A percentile compares a stretch with the other conserved stretches of the same genome.
Conservation (phyloP, 2,113 vertebrate genomes). For the Dromaius novaehollandiae region DNA sequence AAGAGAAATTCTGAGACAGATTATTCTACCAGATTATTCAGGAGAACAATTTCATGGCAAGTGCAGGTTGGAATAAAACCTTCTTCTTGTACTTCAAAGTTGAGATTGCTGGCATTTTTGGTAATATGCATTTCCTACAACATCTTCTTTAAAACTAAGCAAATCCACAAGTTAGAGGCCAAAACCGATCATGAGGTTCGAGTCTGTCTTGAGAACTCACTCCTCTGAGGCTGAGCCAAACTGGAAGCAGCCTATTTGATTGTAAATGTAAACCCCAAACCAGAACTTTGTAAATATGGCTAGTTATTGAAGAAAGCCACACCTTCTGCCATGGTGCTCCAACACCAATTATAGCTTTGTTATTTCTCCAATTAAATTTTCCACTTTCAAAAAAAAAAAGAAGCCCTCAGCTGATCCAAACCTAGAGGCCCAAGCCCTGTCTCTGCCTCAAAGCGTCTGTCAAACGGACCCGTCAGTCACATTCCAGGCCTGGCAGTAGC, state of each 20-base stretch:
- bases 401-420: background rate
- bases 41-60: background rate
- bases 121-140: rapidly evolving
- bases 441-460: background rate
- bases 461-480: background rate
- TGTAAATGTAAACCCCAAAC: background rate
- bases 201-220: background rate
- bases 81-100: background rate
- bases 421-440: background rate
- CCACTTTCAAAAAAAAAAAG: background rate
- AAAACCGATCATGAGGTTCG: background rate
- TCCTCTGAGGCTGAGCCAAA: background rate
- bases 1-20: background rate
- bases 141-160: background rate
- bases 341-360: background rate
- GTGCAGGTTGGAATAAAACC: background rate
- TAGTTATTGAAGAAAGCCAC: background rate
- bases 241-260: background rate
- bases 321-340: background rate
- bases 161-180: background rate
- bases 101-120: background rate
- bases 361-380: background rate
- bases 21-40: background rate
- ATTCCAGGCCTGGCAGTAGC: background rate
- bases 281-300: background rate